Evolutionary conservation across 2,888 invertebrate species (phyloP).

Genomic region (Apotomis capreana): DNA sequence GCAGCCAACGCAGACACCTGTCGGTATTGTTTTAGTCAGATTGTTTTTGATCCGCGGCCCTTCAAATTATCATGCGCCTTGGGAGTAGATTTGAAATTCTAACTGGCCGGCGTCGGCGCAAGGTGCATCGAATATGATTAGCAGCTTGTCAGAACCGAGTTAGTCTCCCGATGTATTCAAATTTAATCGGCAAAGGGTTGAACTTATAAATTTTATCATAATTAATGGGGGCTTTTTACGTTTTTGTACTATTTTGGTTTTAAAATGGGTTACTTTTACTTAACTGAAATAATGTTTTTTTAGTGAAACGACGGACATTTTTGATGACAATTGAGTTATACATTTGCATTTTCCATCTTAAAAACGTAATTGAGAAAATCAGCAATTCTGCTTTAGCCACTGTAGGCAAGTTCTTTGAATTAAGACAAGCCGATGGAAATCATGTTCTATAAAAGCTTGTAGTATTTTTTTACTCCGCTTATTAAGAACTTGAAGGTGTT

Average conservation of each 20-base stretch:
- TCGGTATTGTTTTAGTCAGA: constrained; percentile 63
- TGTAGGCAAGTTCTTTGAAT: too few relatives aligned
- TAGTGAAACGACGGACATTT: neutral
- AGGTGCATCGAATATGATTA: constrained; percentile 83
- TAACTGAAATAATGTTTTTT: neutral
- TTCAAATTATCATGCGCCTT: constrained; percentile 67
- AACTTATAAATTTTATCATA: constrained; percentile 59
- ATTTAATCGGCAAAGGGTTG: constrained; percentile 74
- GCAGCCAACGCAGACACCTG: constrained; percentile 51
- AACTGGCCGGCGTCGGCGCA: constrained; percentile 71
- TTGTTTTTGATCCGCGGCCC: constrained; percentile 68
- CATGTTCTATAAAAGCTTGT: too few relatives aligned
- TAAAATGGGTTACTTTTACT: neutral
- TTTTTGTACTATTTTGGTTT: constrained; percentile 19
- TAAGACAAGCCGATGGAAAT: too few relatives aligned
- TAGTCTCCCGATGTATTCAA: constrained; percentile 76
- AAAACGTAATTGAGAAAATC: too few relatives aligned
- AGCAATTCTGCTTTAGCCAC: too few relatives aligned
- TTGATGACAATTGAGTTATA: neutral
- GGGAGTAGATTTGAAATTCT: constrained; percentile 71
- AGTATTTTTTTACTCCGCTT: too few relatives aligned
- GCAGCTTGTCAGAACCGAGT: constrained; percentile 82
- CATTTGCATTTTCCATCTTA: too few relatives aligned
- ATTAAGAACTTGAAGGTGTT: too few relatives aligned
- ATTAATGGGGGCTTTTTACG: constrained; percentile 48